These are phyloP conservation scores for Drosophila bunnanda DNA, from an alignment of 2,888 invertebrate genomes.

Conservation along the genomic window DNA sequence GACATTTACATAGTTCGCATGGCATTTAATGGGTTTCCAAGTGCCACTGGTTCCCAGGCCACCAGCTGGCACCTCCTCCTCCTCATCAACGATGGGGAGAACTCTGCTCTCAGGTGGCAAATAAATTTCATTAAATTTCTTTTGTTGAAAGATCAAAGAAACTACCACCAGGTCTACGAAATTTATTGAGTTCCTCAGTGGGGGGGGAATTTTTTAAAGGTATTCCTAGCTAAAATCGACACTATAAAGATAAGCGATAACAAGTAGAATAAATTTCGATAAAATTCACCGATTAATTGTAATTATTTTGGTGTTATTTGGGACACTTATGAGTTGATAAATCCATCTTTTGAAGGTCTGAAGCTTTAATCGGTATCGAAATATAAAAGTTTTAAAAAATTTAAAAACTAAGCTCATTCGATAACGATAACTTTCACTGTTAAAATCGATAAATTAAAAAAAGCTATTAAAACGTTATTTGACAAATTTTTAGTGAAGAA, in stretches of 20 bases:
- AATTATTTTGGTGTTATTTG: neutral
- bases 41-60: constrained; percentile 18
- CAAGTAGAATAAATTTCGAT: neutral
- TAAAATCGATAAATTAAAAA: no score
- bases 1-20: constrained; percentile 70
- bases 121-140: constrained; percentile 42
- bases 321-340: no score
- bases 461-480: no score
- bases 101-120: constrained; percentile 32
- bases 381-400: no score
- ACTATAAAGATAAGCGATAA: neutral
- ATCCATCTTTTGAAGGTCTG: no score
- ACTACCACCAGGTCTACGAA: neutral
- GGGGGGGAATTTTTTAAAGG: neutral
- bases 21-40: constrained; percentile 53
- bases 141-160: constrained; percentile 41
- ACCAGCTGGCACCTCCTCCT: neutral
- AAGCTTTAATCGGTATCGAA: no score
- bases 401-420: no score
- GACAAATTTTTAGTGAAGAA: no score
- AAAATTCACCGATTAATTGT: neutral
- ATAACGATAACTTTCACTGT: no score
- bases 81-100: neutral
- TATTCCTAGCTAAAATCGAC: neutral
- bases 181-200: constrained; percentile 27